Evolutionary conservation across 2,888 invertebrate genomes (phyloP).

Genomic region (Ormyrus pomaceus): DNA sequence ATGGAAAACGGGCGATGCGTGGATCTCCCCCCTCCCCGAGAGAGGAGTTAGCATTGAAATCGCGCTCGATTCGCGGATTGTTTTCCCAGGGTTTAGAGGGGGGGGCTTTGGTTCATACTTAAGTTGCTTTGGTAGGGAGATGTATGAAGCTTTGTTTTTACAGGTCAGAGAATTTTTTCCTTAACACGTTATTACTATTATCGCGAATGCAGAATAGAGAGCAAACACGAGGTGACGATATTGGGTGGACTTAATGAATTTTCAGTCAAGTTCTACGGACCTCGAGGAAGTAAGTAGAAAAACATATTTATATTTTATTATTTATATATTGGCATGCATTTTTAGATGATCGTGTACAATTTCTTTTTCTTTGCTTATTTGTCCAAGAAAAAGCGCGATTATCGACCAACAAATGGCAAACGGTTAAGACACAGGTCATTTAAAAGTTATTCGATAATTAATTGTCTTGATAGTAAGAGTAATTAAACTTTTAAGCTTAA

Average conservation of each 20-base stretch:
- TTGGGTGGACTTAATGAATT: slow-evolving; percentile 99
- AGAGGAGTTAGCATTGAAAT: not conserved
- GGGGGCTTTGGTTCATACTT: no score
- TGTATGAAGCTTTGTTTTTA: no score
- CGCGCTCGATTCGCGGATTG: no score
- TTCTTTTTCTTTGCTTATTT: not conserved
- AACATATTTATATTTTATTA: no score
- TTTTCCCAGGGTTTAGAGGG: no score
- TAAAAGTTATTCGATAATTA: no score
- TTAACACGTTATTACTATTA: slow-evolving; percentile 53
- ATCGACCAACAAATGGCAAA: not conserved
- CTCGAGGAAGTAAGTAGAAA: slow-evolving; percentile 90
- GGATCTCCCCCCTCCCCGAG: not conserved
- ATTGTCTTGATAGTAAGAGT: no score
- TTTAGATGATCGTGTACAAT: not conserved
- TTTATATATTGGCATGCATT: no score
- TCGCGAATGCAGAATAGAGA: slow-evolving; percentile 88
- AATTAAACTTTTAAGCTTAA: no score
- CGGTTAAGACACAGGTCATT: not conserved
- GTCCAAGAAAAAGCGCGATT: not conserved
- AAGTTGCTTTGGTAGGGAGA: no score
- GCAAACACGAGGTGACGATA: slow-evolving; percentile 99
- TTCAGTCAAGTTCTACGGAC: slow-evolving; percentile 99
- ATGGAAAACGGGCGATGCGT: slow-evolving; percentile 16
- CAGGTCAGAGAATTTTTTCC: slow-evolving; percentile 41